A percentile compares a stretch with the other conserved stretches of the same genome.
Conservation (phyloP, 2,113 vertebrate species). For the Tyto alba region DNA sequence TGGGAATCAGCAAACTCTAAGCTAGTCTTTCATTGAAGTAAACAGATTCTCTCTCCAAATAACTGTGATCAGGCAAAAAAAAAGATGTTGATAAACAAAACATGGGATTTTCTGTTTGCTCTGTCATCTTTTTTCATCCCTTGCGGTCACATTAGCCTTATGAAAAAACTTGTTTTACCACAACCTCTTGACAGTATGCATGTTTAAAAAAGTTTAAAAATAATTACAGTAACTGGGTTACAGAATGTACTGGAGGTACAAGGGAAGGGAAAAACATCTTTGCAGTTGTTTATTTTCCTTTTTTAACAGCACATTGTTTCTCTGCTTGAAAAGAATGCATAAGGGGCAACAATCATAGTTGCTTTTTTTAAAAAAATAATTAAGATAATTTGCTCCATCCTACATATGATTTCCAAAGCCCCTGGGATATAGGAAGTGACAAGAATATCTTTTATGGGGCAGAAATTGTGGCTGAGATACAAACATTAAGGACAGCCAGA, state of each 20-base stretch:
- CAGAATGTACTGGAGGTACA: neutral
- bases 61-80: neutral
- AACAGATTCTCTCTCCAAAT: neutral
- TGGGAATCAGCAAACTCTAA: neutral
- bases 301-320: neutral
- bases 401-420: neutral
- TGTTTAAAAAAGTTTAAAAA: neutral
- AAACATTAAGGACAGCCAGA: neutral
- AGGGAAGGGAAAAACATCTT: neutral
- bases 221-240: conserved; percentile 1
- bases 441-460: neutral
- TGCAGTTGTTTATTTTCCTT: neutral
- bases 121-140: neutral
- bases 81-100: neutral
- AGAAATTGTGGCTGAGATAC: neutral
- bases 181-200: neutral
- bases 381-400: neutral
- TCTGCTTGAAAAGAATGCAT: neutral
- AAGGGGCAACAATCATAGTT: neutral
- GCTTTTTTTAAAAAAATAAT: neutral
- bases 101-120: conserved; percentile 4
- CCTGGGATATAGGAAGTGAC: neutral
- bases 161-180: neutral
- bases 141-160: neutral
- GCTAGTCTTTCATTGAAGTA: neutral